Conservation (phyloP, 2,888 invertebrate genomes). For the Cryptops parisi region DNA sequence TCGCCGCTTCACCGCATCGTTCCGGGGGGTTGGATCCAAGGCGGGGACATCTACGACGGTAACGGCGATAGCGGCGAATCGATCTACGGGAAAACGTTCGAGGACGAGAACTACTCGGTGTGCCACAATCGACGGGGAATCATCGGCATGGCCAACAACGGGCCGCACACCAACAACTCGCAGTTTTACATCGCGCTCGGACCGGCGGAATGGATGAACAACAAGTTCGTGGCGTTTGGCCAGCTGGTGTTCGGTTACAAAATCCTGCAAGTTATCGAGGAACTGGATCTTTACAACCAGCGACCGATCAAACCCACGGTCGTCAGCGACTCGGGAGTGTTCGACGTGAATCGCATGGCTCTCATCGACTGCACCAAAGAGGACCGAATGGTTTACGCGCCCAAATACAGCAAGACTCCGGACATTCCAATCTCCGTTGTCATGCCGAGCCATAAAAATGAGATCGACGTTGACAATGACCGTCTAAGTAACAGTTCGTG, state of each 20-base stretch:
- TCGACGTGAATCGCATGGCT: background rate
- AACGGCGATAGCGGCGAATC: background rate
- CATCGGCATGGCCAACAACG: conserved; percentile 55
- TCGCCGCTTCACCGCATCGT: conserved; percentile 49
- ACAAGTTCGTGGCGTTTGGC: conserved; percentile 56
- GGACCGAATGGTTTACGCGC: background rate
- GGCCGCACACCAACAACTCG: conserved; percentile 50
- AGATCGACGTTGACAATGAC: too few relatives aligned
- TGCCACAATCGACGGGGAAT: conserved; percentile 50
- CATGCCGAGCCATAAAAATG: background rate
- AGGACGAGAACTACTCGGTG: conserved; percentile 52
- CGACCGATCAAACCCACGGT: conserved; percentile 34
- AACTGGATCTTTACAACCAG: conserved; percentile 46
- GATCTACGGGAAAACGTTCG: conserved; percentile 31
- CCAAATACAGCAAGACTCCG: background rate
- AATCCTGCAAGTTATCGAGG: conserved; percentile 45
- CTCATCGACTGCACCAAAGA: conserved; percentile 1
- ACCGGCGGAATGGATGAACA: conserved; percentile 53
- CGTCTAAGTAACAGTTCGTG: too few relatives aligned
- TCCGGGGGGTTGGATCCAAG: conserved; percentile 54
- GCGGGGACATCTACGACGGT: conserved; percentile 34
- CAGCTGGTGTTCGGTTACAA: conserved; percentile 51
- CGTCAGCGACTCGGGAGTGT: conserved; percentile 1
- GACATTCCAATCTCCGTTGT: background rate
- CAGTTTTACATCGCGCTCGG: conserved; percentile 54